These are phyloP conservation scores for Euura saliciscinereae DNA, from an alignment of 1,140 invertebrate species.

Conservation along the genomic window DNA sequence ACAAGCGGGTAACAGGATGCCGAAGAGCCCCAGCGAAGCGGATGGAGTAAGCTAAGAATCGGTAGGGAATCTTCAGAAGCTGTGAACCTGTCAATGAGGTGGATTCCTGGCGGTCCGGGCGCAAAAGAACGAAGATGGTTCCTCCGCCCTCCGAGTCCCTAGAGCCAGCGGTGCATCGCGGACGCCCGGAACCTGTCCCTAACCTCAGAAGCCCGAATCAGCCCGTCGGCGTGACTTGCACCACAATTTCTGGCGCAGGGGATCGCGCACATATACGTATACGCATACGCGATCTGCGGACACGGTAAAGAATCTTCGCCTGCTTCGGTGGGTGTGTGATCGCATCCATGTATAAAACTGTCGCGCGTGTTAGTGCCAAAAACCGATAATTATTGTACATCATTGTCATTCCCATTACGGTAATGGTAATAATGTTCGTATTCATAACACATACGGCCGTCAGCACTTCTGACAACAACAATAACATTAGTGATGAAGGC, in stretches of 20 bases:
- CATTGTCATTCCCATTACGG: neutral
- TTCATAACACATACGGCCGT: neutral
- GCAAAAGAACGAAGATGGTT: constrained; percentile 29
- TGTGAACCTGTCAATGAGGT: constrained; percentile 46
- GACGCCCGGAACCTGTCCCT: constrained; percentile 9
- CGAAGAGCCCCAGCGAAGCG: neutral
- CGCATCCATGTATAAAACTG: too few relatives aligned
- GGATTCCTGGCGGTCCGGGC: constrained; percentile 36
- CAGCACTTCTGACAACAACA: neutral
- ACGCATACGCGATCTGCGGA: neutral
- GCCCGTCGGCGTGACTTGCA: constrained; percentile 48
- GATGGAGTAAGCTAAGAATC: constrained; percentile 17
- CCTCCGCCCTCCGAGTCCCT: constrained; percentile 13
- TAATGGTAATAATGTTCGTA: neutral
- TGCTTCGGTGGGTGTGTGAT: too few relatives aligned
- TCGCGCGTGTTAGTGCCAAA: too few relatives aligned
- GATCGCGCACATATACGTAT: neutral
- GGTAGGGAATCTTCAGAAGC: constrained; percentile 42
- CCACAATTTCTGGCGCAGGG: constrained; percentile 37
- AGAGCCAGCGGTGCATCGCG: neutral
- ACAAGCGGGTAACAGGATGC: neutral
- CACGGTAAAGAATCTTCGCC: too few relatives aligned
- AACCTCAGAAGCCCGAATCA: constrained; percentile 39
- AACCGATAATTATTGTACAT: too few relatives aligned
- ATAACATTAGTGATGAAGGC: neutral